Percentiles rank a stretch among this genome's conserved stretches.
Conservation (phyloP, 2,797 vertebrate species). For the Tinamus major region DNA sequence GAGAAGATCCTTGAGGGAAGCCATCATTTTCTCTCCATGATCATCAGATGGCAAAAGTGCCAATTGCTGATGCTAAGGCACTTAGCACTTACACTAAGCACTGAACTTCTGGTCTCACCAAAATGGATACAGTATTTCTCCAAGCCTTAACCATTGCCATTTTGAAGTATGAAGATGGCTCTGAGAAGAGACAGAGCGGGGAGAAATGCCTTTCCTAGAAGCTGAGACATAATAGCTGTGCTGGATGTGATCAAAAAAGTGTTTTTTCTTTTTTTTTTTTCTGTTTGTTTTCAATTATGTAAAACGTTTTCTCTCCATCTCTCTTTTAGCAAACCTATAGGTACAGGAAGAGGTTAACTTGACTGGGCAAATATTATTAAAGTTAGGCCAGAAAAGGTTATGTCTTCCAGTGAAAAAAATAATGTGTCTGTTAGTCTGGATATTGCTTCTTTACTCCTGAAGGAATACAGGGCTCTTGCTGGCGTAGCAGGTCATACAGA, state of each 20-base stretch:
- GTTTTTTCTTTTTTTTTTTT: too few species aligned
- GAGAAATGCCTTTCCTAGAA: background rate
- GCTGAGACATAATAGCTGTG: background rate
- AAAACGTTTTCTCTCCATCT: background rate
- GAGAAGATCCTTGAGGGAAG: background rate
- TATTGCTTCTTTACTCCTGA: slow-evolving; percentile 29
- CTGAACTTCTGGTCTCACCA: background rate
- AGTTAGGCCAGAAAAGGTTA: background rate
- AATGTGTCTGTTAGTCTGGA: background rate
- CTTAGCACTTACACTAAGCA: background rate
- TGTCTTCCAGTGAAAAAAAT: background rate
- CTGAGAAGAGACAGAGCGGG: background rate
- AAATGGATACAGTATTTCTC: background rate
- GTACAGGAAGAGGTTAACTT: background rate
- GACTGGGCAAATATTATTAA: background rate
- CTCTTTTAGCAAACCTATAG: background rate
- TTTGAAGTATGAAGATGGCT: slow-evolving; percentile 40
- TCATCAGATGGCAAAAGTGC: background rate
- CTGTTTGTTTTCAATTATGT: background rate
- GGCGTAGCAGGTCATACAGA: background rate
- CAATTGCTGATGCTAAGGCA: background rate
- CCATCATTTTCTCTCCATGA: background rate
- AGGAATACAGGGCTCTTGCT: background rate
- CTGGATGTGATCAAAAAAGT: background rate
- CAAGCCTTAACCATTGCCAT: slow-evolving; percentile 8